Evolutionary conservation across 2,797 vertebrate genomes (phyloP).

Genomic region (Hydrolagus colliei): DNA sequence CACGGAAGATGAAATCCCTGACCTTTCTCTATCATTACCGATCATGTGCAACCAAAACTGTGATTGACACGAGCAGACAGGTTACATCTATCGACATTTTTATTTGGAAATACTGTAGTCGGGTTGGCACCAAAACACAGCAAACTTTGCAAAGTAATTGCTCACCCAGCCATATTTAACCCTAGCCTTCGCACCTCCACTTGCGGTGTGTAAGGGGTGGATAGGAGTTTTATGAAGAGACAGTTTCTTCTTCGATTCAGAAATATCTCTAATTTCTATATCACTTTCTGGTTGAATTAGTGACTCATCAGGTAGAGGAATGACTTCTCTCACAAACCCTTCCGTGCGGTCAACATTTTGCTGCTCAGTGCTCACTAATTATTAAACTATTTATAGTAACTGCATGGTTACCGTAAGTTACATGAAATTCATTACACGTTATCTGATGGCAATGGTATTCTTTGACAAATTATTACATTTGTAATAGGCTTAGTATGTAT

Average conservation of each 20-base stretch:
- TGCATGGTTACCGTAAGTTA: not conserved
- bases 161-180: not conserved
- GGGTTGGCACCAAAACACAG: too few species aligned
- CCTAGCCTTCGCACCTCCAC: too few species aligned
- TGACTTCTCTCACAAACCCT: not conserved
- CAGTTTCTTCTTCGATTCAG: not conserved
- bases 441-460: not conserved
- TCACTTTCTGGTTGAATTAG: not conserved
- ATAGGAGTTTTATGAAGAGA: too few species aligned
- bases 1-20: not conserved
- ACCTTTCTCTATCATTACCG: not conserved
- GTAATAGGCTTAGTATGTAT: too few species aligned
- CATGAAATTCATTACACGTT: not conserved
- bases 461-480: not conserved
- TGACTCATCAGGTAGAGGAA: not conserved
- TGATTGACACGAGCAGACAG: too few species aligned
- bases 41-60: too few species aligned
- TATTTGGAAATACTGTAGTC: too few species aligned
- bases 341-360: too few species aligned
- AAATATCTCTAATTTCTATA: not conserved
- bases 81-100: too few species aligned
- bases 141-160: too few species aligned
- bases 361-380: too few species aligned
- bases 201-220: too few species aligned
- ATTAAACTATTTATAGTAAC: not conserved